Conservation (phyloP, 2,888 invertebrate genomes). For the Electrophaes corylata region DNA sequence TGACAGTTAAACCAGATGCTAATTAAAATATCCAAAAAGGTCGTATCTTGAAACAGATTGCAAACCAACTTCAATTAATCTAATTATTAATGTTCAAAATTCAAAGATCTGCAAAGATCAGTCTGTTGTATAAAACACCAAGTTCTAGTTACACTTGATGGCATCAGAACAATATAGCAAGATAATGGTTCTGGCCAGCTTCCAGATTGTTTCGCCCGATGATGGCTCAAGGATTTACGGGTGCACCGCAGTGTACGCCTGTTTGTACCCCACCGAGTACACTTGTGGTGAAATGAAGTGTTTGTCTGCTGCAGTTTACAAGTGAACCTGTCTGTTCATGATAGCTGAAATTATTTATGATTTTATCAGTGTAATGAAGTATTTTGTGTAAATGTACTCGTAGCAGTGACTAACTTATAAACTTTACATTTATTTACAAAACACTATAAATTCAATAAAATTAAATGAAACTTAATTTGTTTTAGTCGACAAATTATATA, state of each 20-base stretch:
- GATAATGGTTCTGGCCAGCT: conserved; percentile 70
- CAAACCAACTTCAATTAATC: background rate
- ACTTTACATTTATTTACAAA: background rate
- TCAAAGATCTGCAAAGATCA: background rate
- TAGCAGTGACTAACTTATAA: background rate
- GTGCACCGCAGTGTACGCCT: conserved; percentile 47
- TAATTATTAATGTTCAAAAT: background rate
- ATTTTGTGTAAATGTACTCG: background rate
- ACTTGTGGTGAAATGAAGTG: conserved; percentile 25
- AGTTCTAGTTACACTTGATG: conserved; percentile 37
- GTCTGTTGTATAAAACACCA: conserved; percentile 13
- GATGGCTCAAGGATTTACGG: conserved; percentile 67
- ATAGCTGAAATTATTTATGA: background rate
- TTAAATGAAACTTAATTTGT: too few relatives aligned
- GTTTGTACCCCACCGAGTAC: conserved; percentile 24
- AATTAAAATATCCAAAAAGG: too few relatives aligned
- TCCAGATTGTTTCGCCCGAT: conserved; percentile 68
- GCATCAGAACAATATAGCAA: conserved; percentile 43
- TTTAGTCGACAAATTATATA: too few relatives aligned
- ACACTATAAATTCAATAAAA: background rate
- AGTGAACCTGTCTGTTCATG: background rate
- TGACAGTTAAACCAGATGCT: too few relatives aligned
- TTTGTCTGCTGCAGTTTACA: conserved; percentile 18
- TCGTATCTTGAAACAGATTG: too few relatives aligned
- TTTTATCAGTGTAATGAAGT: background rate